These are phyloP conservation scores for Varanus salvator DNA, from an alignment of 2,113 vertebrate genomes.

Conservation along the genomic window DNA sequence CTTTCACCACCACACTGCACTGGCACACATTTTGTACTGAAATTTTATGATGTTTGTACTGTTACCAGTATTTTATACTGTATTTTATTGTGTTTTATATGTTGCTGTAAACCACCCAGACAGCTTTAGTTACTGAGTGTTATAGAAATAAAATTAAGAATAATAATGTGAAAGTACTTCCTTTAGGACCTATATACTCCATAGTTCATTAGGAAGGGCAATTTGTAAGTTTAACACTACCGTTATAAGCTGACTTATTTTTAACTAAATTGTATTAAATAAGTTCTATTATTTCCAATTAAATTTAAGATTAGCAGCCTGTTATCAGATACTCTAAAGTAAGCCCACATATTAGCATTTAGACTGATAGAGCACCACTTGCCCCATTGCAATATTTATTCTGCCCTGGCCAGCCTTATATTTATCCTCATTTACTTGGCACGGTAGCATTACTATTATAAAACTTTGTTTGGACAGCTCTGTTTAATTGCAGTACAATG, in stretches of 20 bases:
- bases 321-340: slow-evolving; percentile 64
- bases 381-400: slow-evolving; percentile 69
- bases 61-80: no score
- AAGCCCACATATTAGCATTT: slow-evolving; percentile 70
- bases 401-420: slow-evolving; percentile 62
- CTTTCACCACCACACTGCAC: no score
- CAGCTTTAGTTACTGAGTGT: no score
- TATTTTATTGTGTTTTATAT: no score
- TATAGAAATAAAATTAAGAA: no score
- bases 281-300: neutral
- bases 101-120: no score
- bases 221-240: slow-evolving; percentile 60
- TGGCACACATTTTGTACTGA: no score
- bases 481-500: slow-evolving; percentile 63
- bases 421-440: slow-evolving; percentile 69
- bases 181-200: slow-evolving; percentile 65
- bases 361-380: slow-evolving; percentile 69
- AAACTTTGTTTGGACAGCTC: slow-evolving; percentile 64
- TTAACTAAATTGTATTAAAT: neutral
- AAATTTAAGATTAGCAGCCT: slow-evolving; percentile 63
- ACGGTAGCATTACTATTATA: slow-evolving; percentile 59
- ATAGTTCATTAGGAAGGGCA: slow-evolving; percentile 59
- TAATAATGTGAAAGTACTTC: slow-evolving; percentile 28
- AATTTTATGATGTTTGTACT: no score
- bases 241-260: neutral